A percentile compares a stretch with the other conserved stretches of the same genome.
Conservation (phyloP, 1,140 invertebrate genomes). For the Zaprionus camerounensis region DNA sequence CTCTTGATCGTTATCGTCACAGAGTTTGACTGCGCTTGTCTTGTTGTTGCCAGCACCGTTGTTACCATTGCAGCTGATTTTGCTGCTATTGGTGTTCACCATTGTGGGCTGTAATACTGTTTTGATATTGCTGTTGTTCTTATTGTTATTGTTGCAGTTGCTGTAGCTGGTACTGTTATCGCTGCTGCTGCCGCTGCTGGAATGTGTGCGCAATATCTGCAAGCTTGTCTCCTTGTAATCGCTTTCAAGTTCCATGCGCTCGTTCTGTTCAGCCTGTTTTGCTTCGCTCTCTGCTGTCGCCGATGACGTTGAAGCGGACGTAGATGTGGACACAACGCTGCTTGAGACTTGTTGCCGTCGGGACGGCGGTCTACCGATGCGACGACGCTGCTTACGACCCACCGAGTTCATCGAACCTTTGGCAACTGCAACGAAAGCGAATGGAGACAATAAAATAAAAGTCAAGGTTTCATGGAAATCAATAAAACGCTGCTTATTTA, state of each 20-base stretch:
- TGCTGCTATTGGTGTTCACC: slow-evolving; percentile 41
- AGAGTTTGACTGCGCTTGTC: slow-evolving; percentile 37
- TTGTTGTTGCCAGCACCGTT: slow-evolving; percentile 8
- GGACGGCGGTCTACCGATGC: slow-evolving; percentile 26
- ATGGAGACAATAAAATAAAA: neutral
- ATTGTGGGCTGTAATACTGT: slow-evolving; percentile 72
- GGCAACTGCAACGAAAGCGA: slow-evolving; percentile 54
- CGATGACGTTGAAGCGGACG: slow-evolving; percentile 10
- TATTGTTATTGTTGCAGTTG: slow-evolving; percentile 17
- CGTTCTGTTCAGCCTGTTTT: slow-evolving; percentile 21
- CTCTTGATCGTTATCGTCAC: slow-evolving; percentile 28
- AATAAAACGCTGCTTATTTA: neutral
- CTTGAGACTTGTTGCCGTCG: slow-evolving; percentile 29
- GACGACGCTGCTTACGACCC: slow-evolving; percentile 45
- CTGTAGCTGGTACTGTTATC: slow-evolving; percentile 14
- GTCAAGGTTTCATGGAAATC: slow-evolving; percentile 14
- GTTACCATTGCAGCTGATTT: slow-evolving; percentile 1
- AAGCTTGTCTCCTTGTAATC: slow-evolving; percentile 12
- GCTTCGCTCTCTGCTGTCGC: slow-evolving; percentile 11
- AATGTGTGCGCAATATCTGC: slow-evolving; percentile 38
- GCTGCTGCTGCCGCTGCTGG: slow-evolving; percentile 37
- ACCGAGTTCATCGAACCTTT: slow-evolving; percentile 59
- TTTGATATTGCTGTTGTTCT: slow-evolving; percentile 55
- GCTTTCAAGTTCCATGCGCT: slow-evolving; percentile 38
- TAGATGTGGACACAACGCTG: neutral